Base-by-base conservation (phyloP, 2,888 invertebrate genomes). In the Dusona sp. region DNA sequence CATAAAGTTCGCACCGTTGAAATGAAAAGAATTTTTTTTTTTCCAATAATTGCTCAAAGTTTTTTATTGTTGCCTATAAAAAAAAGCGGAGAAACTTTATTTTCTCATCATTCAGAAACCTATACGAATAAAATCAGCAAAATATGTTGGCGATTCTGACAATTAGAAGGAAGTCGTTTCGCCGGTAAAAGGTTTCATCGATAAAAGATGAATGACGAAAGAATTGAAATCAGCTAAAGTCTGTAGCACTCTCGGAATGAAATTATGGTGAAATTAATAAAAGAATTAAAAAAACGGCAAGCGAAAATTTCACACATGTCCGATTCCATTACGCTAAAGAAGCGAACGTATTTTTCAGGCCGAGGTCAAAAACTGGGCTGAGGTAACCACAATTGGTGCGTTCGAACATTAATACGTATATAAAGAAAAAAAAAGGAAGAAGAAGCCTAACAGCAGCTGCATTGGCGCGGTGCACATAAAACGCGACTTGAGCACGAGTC, bases 401-500 rank as follows among this genome's bases (percentile, higher is more conserved):
- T 70, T 42, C 45, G 8, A 45, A 51, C 51, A 36, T 48, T 38
- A 42, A 67, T 45, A 61, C 25, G 57, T 61, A 61, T 16, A 61
- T 29, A 29, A 57, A 4, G 29, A 4, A 73, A 25, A 16, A 65
- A 38, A 73, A 65, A 48, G n/a, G 61, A 64, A 65, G 54, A 51
- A 51, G 51, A 65, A 70, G 45, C 36, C 36, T 61, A 81, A 73
- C 64, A 54, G 80, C 79, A 84, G 68, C 84, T 79, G 84, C 64
- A 54, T 68, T 67, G 68, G 79, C 73, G 79, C 79, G 75, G 79
- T 79, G 61, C 38, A 79, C 79, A 68, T 64, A 70, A 84, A 74
- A 64, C 79, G 74, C 79, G 74, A 64, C 48, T 42, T 70, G 68
- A 75, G 72, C 84, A 84, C 84, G 79, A 84, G 84, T 79, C 70